phyloP scores from a whole-genome alignment of 2,888 invertebrate genomes.

The Sinohyriopsis cumingii region DNA sequence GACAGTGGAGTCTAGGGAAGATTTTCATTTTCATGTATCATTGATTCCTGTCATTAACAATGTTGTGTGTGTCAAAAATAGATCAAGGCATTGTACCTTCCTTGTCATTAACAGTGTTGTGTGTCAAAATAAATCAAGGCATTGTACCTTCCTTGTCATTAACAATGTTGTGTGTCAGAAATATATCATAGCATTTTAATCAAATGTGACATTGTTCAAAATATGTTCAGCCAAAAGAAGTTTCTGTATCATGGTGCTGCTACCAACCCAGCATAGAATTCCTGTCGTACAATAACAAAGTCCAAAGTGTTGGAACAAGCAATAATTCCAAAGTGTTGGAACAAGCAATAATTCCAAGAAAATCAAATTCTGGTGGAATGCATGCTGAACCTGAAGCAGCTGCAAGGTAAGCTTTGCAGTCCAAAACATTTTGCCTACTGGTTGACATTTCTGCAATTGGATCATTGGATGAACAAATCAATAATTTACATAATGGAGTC shows the following conservation, averaged over 20 bases:
- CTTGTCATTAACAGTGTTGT: not conserved
- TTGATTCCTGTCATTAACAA: not conserved
- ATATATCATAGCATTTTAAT: not conserved
- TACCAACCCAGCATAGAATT: constrained; percentile 7
- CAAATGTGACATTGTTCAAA: constrained; percentile 8
- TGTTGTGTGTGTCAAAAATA: not conserved
- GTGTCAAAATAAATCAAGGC: too few relatives aligned
- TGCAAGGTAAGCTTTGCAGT: too few relatives aligned
- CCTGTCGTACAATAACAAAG: constrained; percentile 2
- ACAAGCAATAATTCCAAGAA: constrained; percentile 7
- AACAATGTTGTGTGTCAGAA: not conserved
- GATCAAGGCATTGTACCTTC: not conserved
- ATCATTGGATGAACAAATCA: too few relatives aligned
- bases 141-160: not conserved
- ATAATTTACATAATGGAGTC: too few relatives aligned
- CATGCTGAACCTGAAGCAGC: too few relatives aligned
- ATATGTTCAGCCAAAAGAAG: constrained; percentile 7
- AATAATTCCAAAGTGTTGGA: constrained; percentile 7
- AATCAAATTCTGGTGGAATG: constrained; percentile 9
- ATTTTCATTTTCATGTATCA: not conserved
- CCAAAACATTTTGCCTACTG: too few relatives aligned
- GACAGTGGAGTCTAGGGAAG: not conserved
- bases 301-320: constrained; percentile 5
- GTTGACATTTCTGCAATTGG: too few relatives aligned
- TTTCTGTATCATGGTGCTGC: constrained; percentile 9